Evolutionary conservation across 2,113 vertebrate genomes (phyloP), one percentile per base, ranked within the genome.

Genomic region (Gila orcuttii): DNA sequence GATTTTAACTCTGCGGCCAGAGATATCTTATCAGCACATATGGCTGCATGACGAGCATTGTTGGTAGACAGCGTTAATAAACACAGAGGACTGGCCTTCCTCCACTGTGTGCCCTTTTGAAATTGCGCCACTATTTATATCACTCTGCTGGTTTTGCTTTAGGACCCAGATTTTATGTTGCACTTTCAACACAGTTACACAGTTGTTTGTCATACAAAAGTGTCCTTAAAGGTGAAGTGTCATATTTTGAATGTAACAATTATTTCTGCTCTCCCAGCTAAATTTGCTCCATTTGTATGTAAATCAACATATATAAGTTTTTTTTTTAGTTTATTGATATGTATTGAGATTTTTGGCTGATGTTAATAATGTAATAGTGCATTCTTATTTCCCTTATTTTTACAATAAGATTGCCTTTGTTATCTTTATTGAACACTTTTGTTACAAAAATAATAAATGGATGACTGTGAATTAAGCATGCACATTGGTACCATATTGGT

Each of bases 1-100:
- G 93, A 95, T 95, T 95, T 94, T 95, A 95, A 92, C 94, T 93
- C 90, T 81, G 87, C 90, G 55, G 83, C 77, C 88, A 87, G 87
- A 87, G 87, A 89, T 88, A 90, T 92, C 92, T 92, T 93, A 92
- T 94, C 92, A 90, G 87, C 90, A 76, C 91, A 91, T 92, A 93
- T 93, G 93, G 92, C 90, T 88, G 79, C 52, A 83, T 90, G 90
- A 92, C 91, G 88, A 86, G 85, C 89, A 68, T 91, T 88, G 80
- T 89, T 88, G 88, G 91, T 84, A 86, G 87, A 81, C 82, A 75
- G 74, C 79, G 84, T 88, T 90, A 89, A 89, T 90, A 91, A 88
- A 90, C 86, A 86, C 86, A 21, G 52, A n/a, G 64, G 80, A 83
- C 82, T 83, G 77, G 59, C 45, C 25, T 64, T 17, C 28, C 84